Evolutionary conservation across 2,888 invertebrate genomes (phyloP).

Genomic region (Phorcus lineatus): DNA sequence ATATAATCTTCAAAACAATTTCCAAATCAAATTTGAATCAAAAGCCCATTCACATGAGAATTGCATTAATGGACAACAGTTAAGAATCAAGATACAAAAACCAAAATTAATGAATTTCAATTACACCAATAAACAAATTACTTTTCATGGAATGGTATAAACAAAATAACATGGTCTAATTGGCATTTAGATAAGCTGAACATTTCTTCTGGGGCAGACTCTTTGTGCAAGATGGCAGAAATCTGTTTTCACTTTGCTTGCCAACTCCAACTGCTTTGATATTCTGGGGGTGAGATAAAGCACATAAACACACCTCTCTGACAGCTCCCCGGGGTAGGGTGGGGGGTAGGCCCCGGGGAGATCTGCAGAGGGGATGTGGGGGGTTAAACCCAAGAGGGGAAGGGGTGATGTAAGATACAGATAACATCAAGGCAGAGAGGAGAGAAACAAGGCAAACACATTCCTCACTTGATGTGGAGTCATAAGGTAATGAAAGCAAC

Average conservation of each 20-base stretch:
- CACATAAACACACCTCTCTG: conserved; percentile 4
- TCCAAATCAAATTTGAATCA: too few species aligned
- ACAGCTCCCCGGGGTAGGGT: not conserved
- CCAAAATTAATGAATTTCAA: too few species aligned
- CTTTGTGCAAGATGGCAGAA: conserved; percentile 6
- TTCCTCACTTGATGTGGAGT: conserved; percentile 8
- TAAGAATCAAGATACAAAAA: too few species aligned
- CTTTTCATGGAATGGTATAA: not conserved
- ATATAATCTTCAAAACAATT: too few species aligned
- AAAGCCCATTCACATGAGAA: too few species aligned
- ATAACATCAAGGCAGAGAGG: conserved; percentile 5
- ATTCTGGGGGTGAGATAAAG: conserved; percentile 7
- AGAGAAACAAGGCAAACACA: conserved; percentile 8
- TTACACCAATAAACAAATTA: too few species aligned
- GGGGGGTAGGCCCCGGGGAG: not conserved
- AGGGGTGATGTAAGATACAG: not conserved
- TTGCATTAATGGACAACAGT: too few species aligned
- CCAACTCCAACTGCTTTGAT: not conserved
- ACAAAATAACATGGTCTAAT: conserved; percentile 14
- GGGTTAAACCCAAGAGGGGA: not conserved
- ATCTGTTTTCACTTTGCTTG: conserved; percentile 20
- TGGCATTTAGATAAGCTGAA: conserved; percentile 12
- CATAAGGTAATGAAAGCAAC: not conserved
- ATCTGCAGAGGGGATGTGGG: not conserved
- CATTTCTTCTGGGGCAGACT: not conserved